A percentile compares a stretch with the other conserved stretches of the same genome.
These are phyloP conservation scores for Vannuccia rotundouncinata DNA, from an alignment of 2,888 invertebrate species.

Conservation along the genomic window DNA sequence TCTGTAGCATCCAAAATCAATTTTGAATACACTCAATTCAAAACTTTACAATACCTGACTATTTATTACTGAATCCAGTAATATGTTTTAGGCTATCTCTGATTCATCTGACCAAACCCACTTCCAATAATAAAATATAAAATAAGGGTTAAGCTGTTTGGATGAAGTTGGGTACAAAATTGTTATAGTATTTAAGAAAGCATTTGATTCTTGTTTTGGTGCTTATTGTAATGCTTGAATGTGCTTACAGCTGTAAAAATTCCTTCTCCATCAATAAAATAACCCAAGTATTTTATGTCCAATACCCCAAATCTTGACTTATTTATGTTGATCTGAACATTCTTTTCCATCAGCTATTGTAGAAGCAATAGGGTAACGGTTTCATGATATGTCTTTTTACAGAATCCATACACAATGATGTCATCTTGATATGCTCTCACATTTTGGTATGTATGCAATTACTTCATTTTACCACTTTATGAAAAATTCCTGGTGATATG, in stretches of 20 bases:
- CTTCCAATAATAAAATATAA: not conserved
- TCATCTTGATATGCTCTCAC: not conserved
- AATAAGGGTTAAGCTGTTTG: not conserved
- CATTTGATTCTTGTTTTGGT: too few relatives aligned
- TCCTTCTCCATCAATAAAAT: not conserved
- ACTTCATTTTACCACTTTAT: not conserved
- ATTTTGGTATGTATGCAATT: not conserved
- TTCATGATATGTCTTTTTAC: not conserved
- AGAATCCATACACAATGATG: not conserved
- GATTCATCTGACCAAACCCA: not conserved
- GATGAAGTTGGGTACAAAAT: not conserved
- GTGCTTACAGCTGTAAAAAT: too few relatives aligned
- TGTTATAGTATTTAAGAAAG: too few relatives aligned
- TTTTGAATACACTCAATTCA: not conserved
- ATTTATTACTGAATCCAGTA: not conserved
- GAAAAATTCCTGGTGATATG: not conserved
- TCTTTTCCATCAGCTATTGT: not conserved
- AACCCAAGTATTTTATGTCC: not conserved
- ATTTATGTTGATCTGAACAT: too few relatives aligned
- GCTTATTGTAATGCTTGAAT: too few relatives aligned
- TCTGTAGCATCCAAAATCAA: not conserved
- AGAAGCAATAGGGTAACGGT: not conserved
- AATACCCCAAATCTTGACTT: not conserved
- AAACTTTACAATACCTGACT: not conserved
- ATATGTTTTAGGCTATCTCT: not conserved